Base-by-base conservation (phyloP, 2,888 invertebrate genomes). In the Xanthorhoe spadicearia region DNA sequence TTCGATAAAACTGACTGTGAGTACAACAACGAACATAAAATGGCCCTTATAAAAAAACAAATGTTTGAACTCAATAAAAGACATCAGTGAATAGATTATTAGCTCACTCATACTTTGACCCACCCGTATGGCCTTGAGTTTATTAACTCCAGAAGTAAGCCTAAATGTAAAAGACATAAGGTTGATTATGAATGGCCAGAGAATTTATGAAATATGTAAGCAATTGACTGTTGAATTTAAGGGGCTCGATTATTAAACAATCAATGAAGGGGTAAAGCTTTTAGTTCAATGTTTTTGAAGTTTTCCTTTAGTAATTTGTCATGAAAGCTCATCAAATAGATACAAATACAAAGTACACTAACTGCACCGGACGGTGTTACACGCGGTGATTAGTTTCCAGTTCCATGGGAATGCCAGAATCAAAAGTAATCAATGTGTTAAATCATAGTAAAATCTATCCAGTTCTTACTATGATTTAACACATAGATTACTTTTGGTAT, bases 61-160 rank as follows among this genome's bases (percentile, higher is more conserved):
- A 51, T 23, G 51, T 23, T 0, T 23, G 38, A 8, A 17, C 48
- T 48, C 38, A 43, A 43, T 38, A 38, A 49, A 50, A 50, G n/a
- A 32, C 53, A 61, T 54, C 10, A 61, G 18, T 49, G 23, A 46
- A 56, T 43, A 48, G 51, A 32, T 49, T 35, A 48, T 54, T 49
- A 61, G 18, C 15, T 48, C 48, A 32, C 19, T 32, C 35, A 49
- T 50, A 51, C 38, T 43, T 57, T 57, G 57, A 63, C 63, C 57
- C 32, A 32, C 63, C 63, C 63, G 57, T 57, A 63, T 63, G 57
- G 17, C 62, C 19, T 56, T 46, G 35, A 19, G 38, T 28, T 51
- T 23, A 38, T 43, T 55, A 38, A 43, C 15, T 51, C 54, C 35
- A 10, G 32, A 55, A 51, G 28, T 56, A 56, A 28, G n/a, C 7